phyloP scores from a whole-genome alignment of 2,888 invertebrate genomes.

The Heliconius charithonia region DNA sequence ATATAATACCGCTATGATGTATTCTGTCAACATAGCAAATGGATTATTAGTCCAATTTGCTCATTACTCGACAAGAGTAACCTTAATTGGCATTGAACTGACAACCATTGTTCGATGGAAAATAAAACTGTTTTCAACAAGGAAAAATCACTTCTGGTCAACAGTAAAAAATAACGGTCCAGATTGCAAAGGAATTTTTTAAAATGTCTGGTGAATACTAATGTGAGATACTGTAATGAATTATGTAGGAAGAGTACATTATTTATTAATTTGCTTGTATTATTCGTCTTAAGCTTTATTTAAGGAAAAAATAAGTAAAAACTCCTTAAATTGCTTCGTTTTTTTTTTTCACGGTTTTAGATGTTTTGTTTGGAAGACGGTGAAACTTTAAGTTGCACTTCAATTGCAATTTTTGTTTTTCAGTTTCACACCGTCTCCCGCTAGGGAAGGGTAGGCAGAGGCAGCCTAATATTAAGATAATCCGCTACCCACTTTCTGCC shows the following conservation, averaged over 20 bases:
- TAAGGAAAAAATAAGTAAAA: too few relatives aligned
- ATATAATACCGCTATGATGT: background rate
- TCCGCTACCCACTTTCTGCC: too few relatives aligned
- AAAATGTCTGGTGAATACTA: constrained; percentile 6
- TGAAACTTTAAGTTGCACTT: too few relatives aligned
- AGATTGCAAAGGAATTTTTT: background rate
- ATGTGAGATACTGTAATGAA: constrained; percentile 1
- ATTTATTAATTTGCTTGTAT: constrained; percentile 1
- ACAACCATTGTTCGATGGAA: background rate
- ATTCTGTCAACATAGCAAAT: constrained; percentile 17
- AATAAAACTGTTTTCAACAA: background rate
- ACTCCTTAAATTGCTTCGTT: too few relatives aligned
- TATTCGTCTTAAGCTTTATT: background rate
- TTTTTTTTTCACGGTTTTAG: background rate
- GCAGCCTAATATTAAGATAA: too few relatives aligned
- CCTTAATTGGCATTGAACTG: constrained; percentile 5
- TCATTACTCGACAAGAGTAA: background rate
- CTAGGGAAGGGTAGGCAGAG: too few relatives aligned
- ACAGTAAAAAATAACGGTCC: background rate
- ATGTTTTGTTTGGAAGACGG: background rate
- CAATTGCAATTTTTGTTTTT: too few relatives aligned
- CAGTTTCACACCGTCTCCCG: too few relatives aligned
- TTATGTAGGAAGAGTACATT: background rate
- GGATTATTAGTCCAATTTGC: constrained; percentile 7
- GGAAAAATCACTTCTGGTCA: constrained; percentile 16